A percentile compares a stretch with the other conserved stretches of the same genome.
These are phyloP conservation scores for Ictalurus furcatus DNA, from an alignment of 2,113 vertebrate genomes.

Conservation along the genomic window DNA sequence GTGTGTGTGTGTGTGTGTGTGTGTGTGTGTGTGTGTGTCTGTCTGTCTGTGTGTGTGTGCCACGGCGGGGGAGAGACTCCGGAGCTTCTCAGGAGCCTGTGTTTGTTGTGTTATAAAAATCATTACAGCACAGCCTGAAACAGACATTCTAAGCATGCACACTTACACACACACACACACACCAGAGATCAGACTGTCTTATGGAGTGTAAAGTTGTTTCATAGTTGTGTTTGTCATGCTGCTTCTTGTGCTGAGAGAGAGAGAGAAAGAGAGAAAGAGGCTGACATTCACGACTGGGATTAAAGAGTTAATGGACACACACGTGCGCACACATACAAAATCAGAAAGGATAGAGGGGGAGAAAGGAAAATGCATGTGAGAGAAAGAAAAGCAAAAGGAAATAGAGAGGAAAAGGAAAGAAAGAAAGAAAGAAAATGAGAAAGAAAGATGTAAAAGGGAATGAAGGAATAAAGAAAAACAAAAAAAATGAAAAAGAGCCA, in stretches of 20 bases:
- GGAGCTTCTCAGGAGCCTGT: slow-evolving; percentile 41
- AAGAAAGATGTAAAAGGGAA: neutral
- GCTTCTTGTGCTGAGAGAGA: slow-evolving; percentile 13
- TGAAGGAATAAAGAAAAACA: neutral
- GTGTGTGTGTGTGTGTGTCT: slow-evolving; percentile 11
- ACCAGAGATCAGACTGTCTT: neutral
- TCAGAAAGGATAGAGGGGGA: neutral
- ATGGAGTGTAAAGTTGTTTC: neutral
- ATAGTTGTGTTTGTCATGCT: slow-evolving; percentile 30
- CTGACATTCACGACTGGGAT: too few relatives aligned
- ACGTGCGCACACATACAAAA: neutral
- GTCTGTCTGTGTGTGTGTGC: slow-evolving; percentile 9
- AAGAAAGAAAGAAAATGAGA: too few relatives aligned
- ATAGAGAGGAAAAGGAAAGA: neutral
- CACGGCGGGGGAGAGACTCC: neutral
- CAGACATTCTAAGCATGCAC: neutral
- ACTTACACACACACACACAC: slow-evolving; percentile 19
- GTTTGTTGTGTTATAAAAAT: slow-evolving; percentile 32
- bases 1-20: slow-evolving; percentile 11
- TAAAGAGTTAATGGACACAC: neutral
- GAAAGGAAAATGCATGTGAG: neutral
- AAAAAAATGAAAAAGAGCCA: too few relatives aligned
- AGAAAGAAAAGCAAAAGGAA: neutral
- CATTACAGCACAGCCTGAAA: neutral
- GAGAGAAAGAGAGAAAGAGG: slow-evolving; percentile 6